These are phyloP conservation scores for Carpatolechia fugitivella DNA, from an alignment of 2,888 invertebrate genomes.

Conservation along the genomic window DNA sequence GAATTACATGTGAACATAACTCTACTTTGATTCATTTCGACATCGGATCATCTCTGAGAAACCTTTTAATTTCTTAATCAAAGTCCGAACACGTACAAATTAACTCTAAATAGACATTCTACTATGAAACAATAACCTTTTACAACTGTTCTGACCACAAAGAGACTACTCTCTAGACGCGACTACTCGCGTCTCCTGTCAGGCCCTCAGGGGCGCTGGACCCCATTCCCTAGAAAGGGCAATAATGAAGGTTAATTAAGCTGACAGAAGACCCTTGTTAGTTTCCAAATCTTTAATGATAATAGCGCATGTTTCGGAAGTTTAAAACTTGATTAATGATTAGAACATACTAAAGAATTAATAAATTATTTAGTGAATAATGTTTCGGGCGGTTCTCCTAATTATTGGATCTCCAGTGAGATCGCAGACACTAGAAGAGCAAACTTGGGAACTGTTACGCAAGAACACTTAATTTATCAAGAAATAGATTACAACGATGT, in stretches of 20 bases:
- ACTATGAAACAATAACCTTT: not conserved
- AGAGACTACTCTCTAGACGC: no score
- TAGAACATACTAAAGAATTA: constrained; percentile 23
- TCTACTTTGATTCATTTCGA: not conserved
- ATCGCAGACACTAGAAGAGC: not conserved
- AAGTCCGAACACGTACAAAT: not conserved
- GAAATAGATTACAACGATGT: no score
- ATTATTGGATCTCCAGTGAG: constrained; percentile 3
- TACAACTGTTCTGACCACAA: not conserved
- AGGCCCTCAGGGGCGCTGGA: not conserved
- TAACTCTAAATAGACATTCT: not conserved
- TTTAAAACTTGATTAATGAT: constrained; percentile 35
- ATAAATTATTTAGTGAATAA: constrained; percentile 14
- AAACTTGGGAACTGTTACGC: not conserved
- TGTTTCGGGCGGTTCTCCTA: constrained; percentile 1
- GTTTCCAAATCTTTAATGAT: constrained; percentile 44
- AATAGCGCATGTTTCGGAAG: constrained; percentile 35
- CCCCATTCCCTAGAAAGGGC: constrained; percentile 33
- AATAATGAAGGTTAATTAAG: constrained; percentile 53
- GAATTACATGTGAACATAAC: not conserved
- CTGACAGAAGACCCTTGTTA: constrained; percentile 44
- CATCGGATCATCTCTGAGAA: not conserved
- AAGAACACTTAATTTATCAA: not conserved
- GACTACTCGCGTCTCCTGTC: not conserved
- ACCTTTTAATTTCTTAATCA: not conserved